Evolutionary conservation across 2,113 vertebrate genomes (phyloP).

Genomic region (Hypanus sabinus): DNA sequence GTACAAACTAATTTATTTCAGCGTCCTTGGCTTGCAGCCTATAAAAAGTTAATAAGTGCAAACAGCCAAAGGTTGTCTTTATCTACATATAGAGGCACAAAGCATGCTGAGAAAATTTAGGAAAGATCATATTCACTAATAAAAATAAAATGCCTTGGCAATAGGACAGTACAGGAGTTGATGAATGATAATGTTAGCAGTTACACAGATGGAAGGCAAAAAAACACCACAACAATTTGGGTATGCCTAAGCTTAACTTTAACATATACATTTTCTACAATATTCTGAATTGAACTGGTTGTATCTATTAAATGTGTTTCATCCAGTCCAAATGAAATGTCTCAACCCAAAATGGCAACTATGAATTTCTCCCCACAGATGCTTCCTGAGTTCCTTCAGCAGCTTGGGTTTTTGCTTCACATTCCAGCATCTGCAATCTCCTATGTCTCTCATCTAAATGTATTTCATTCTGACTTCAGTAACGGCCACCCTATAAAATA

Average conservation of each 20-base stretch:
- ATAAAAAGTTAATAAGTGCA: not conserved
- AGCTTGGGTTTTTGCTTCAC: no score
- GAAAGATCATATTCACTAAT: not conserved
- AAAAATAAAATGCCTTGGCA: not conserved
- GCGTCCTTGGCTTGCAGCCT: not conserved
- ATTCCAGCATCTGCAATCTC: no score
- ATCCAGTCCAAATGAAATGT: no score
- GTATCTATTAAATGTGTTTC: no score
- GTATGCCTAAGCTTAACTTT: not conserved
- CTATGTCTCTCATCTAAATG: not conserved
- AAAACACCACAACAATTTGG: not conserved
- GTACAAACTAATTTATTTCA: not conserved
- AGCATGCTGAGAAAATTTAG: not conserved
- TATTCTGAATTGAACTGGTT: no score
- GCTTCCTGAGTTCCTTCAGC: no score
- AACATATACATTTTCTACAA: no score
- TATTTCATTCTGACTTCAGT: not conserved
- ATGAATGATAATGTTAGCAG: not conserved
- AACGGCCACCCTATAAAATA: not conserved
- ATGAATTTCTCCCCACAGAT: no score
- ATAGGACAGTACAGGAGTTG: constrained; percentile 1
- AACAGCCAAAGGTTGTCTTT: not conserved
- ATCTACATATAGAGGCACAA: not conserved
- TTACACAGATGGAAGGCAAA: not conserved
- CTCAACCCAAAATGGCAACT: no score